phyloP scores from a whole-genome alignment of 2,797 vertebrate species.

The Serranus cabrilla region DNA sequence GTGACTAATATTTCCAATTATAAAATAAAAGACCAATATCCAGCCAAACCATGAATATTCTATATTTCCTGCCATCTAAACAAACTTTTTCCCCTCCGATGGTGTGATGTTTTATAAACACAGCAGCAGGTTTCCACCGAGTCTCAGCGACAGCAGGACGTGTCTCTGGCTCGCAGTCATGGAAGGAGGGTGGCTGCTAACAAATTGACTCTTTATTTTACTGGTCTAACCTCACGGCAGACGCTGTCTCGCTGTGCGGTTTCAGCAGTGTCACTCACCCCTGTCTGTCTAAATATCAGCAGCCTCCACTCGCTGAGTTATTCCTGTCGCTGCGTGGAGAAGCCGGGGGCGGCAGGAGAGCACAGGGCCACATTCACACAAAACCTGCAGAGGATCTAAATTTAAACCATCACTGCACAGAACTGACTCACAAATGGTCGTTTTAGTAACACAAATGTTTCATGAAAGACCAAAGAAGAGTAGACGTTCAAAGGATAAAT shows the following conservation, averaged over 20 bases:
- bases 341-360: constrained; percentile 10
- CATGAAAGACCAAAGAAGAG: background rate
- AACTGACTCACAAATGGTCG: background rate
- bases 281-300: constrained; percentile 70
- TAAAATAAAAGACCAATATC: constrained; percentile 10
- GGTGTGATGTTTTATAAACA: constrained; percentile 50
- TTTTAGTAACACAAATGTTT: background rate
- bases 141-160: constrained; percentile 37
- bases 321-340: constrained; percentile 49
- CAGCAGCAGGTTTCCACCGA: constrained; percentile 42
- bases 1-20: constrained; percentile 29
- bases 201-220: constrained; percentile 76
- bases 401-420: background rate
- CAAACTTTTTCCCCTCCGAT: background rate
- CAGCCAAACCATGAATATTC: constrained; percentile 36
- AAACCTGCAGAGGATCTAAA: constrained; percentile 23
- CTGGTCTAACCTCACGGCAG: constrained; percentile 67
- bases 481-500: too few relatives aligned
- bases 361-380: constrained; percentile 42
- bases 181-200: constrained; percentile 50
- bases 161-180: constrained; percentile 42
- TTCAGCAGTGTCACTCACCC: constrained; percentile 60
- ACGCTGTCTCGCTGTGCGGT: constrained; percentile 67
- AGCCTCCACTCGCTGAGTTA: constrained; percentile 59
- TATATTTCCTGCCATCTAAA: constrained; percentile 48